Conservation (phyloP, 2,113 vertebrate species). For the Pelodiscus sinensis region DNA sequence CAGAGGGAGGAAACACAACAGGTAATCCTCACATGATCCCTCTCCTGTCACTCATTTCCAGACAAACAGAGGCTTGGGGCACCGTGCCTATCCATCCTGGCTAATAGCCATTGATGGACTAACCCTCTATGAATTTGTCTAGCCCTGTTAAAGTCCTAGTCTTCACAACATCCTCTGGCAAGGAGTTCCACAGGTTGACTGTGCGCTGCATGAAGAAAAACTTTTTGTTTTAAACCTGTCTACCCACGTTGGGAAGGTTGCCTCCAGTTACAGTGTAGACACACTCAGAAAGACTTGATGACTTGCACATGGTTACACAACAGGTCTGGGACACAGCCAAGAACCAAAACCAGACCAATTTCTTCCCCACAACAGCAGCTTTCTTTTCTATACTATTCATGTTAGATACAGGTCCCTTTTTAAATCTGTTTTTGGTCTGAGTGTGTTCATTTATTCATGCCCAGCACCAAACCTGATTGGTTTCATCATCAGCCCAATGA, state of each 20-base stretch:
- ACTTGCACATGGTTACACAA: not conserved
- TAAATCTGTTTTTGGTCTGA: not conserved
- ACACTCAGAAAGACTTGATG: not conserved
- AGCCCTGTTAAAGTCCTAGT: no score
- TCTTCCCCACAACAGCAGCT: not conserved
- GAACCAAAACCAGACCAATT: not conserved
- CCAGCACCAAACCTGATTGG: not conserved
- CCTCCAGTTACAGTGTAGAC: not conserved
- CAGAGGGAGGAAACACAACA: no score
- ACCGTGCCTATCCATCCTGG: no score
- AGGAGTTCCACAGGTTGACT: no score
- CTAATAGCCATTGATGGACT: no score
- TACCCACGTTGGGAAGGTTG: not conserved
- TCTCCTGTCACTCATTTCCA: no score
- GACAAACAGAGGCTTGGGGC: no score
- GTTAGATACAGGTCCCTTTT: not conserved
- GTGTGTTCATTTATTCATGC: not conserved
- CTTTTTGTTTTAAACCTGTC: not conserved
- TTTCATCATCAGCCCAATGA: not conserved
- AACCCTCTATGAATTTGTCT: no score
- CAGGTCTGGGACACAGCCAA: not conserved
- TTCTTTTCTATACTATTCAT: not conserved
- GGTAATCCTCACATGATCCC: no score
- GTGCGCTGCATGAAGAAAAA: no score
- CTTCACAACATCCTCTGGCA: no score